Conservation (phyloP, 30 jellyfish, hydroid and myxozoan genomes). For the Morbakka virulenta region DNA sequence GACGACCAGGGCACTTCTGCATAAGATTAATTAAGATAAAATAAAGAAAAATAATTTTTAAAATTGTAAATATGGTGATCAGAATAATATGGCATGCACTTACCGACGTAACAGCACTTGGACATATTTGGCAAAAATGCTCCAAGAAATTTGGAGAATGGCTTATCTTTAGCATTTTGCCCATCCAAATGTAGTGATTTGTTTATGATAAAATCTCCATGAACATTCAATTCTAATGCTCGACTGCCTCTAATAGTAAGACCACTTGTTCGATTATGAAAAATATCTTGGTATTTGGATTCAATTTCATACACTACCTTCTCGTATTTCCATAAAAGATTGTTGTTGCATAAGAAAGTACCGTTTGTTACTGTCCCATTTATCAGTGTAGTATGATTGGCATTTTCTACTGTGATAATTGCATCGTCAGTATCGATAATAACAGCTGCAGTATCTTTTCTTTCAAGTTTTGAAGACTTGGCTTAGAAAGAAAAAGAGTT, state of each 20-base stretch:
- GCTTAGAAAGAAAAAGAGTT: no score
- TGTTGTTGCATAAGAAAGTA: no score
- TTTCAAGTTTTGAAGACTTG: no score
- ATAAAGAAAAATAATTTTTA: neutral
- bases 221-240: neutral
- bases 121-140: constrained; percentile 2
- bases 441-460: no score
- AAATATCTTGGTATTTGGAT: neutral
- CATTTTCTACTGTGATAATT: no score
- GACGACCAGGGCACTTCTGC: no score
- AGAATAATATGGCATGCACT: neutral
- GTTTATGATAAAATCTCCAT: neutral
- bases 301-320: neutral
- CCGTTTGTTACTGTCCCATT: no score
- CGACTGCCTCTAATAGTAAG: constrained; percentile 13
- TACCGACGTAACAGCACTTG: constrained; percentile 59
- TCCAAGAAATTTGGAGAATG: constrained; percentile 1
- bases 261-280: neutral
- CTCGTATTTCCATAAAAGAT: constrained; percentile 8
- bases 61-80: neutral
- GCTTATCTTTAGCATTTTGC: neutral
- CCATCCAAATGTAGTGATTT: constrained; percentile 24
- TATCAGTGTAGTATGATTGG: no score
- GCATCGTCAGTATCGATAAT: no score
- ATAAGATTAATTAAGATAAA: neutral